Conservation (phyloP, 1,140 invertebrate species). For the Anoplophora glabripennis region DNA sequence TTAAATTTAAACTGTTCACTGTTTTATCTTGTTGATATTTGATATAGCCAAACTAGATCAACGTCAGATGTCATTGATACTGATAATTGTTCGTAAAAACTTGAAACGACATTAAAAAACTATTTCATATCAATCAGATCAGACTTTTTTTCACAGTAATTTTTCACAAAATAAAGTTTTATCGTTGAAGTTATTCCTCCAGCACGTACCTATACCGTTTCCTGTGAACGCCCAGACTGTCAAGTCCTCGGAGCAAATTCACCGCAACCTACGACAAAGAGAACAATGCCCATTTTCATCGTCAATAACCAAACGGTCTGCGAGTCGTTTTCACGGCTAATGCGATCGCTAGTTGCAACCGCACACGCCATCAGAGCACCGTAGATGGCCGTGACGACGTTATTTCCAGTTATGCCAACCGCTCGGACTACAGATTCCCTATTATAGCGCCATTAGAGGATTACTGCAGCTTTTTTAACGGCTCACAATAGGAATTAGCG, state of each 20-base stretch:
- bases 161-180: too few species aligned
- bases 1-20: too few species aligned
- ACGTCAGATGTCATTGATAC: too few species aligned
- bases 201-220: too few species aligned
- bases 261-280: neutral
- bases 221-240: too few species aligned
- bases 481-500: constrained; percentile 19
- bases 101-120: too few species aligned
- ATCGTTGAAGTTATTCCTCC: too few species aligned
- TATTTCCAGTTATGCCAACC: neutral
- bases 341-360: constrained; percentile 15
- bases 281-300: constrained; percentile 6
- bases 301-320: constrained; percentile 16
- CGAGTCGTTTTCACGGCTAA: constrained; percentile 10
- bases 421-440: constrained; percentile 7
- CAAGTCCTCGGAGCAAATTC: neutral
- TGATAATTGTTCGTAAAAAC: too few species aligned
- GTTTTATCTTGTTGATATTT: too few species aligned
- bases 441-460: constrained; percentile 18
- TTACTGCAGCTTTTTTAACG: constrained; percentile 14
- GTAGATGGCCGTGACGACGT: constrained; percentile 6
- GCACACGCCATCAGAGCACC: constrained; percentile 7
- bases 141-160: too few species aligned
- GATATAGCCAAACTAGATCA: too few species aligned
- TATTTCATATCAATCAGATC: too few species aligned